These are phyloP conservation scores for Caenorhabditis elegans DNA, from an alignment of 1,140 invertebrate species.

Conservation along the genomic window DNA sequence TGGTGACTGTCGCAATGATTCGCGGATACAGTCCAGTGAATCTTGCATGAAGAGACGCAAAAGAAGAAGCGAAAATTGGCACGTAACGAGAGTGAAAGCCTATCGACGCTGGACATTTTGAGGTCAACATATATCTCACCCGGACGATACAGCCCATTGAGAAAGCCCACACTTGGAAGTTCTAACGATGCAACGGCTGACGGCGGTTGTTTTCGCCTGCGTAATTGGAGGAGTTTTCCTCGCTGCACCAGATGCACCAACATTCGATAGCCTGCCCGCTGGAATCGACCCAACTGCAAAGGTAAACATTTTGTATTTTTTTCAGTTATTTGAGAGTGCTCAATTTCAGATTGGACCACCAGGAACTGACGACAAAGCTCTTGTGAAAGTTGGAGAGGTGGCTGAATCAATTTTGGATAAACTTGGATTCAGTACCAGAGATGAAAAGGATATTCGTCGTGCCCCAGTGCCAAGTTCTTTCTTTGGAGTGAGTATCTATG, in stretches of 20 bases:
- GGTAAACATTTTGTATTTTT: neutral
- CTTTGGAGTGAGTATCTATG: neutral
- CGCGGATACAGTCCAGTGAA: slow-evolving; percentile 19
- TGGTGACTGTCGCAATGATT: slow-evolving; percentile 23
- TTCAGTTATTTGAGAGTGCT: neutral
- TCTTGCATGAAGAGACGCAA: neutral
- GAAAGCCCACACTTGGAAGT: slow-evolving; percentile 32
- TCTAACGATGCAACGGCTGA: slow-evolving; percentile 25
- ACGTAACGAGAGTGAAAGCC: slow-evolving; percentile 28
- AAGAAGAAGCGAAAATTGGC: slow-evolving; percentile 31
- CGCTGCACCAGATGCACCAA: slow-evolving; percentile 14
- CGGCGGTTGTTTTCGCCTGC: slow-evolving; percentile 2
- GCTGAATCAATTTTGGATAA: slow-evolving; percentile 40
- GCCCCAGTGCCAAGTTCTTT: slow-evolving; percentile 40
- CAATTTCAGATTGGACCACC: neutral
- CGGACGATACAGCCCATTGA: slow-evolving; percentile 30
- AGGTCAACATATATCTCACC: neutral
- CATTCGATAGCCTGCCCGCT: slow-evolving; percentile 4
- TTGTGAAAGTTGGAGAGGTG: slow-evolving; percentile 35
- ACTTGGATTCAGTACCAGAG: slow-evolving; percentile 34
- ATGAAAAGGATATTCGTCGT: slow-evolving; percentile 14
- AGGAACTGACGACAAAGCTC: slow-evolving; percentile 15
- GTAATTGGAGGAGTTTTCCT: slow-evolving; percentile 20
- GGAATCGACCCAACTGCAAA: slow-evolving; percentile 12
- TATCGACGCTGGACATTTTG: slow-evolving; percentile 24